These are phyloP conservation scores for Psilanteris sp. DNA, from an alignment of 1,140 invertebrate species.

Conservation along the genomic window DNA sequence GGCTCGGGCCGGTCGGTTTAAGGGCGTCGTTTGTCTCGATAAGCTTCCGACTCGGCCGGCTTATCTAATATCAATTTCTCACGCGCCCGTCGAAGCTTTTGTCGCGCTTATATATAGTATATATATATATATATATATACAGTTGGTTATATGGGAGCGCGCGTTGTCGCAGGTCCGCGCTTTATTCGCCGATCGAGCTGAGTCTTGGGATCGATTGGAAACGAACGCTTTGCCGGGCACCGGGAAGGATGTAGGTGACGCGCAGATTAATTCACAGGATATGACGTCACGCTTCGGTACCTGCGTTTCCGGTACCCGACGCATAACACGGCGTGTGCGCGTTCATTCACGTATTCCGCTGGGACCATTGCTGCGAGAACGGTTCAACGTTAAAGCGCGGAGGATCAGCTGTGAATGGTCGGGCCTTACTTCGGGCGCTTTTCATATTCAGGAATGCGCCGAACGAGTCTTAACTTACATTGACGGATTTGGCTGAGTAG, in stretches of 20 bases:
- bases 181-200: slow-evolving; percentile 4
- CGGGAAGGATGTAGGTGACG: slow-evolving; percentile 40
- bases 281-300: slow-evolving; percentile 69
- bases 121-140: too few species aligned
- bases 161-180: too few species aligned
- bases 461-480: too few species aligned
- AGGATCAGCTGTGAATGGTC: slow-evolving; percentile 15
- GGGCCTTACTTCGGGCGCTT: not conserved
- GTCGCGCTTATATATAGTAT: too few species aligned
- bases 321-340: slow-evolving; percentile 36
- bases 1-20: too few species aligned
- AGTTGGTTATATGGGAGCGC: too few species aligned
- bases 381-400: slow-evolving; percentile 11
- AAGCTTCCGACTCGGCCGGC: too few species aligned
- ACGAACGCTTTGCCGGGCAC: slow-evolving; percentile 11
- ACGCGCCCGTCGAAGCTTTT: not conserved
- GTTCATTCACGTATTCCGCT: slow-evolving; percentile 62
- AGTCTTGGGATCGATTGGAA: slow-evolving; percentile 27
- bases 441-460: too few species aligned
- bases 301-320: slow-evolving; percentile 64
- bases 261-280: slow-evolving; percentile 68
- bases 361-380: slow-evolving; percentile 33
- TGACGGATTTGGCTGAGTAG: too few species aligned
- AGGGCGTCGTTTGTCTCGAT: slow-evolving; percentile 7
- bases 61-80: slow-evolving; percentile 18